Conservation (phyloP, 2,888 invertebrate genomes). For the Argynnis bischoffii region DNA sequence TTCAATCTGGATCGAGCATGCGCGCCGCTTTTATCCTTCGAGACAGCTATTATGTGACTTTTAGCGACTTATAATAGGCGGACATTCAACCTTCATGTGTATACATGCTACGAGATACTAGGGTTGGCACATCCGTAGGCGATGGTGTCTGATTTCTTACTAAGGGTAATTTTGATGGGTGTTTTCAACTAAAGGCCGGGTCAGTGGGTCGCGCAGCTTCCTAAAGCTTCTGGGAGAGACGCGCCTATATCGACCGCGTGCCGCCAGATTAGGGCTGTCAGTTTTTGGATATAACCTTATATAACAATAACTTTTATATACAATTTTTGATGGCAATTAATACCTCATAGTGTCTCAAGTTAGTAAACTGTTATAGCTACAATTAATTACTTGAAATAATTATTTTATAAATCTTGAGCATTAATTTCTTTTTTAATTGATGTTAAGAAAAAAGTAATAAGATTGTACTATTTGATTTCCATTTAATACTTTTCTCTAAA, state of each 20-base stretch:
- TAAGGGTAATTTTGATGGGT: slow-evolving; percentile 46
- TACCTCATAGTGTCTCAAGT: not conserved
- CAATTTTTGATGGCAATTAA: not conserved
- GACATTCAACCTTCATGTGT: slow-evolving; percentile 39
- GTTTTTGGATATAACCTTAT: slow-evolving; percentile 27
- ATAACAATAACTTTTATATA: not conserved
- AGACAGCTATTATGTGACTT: slow-evolving; percentile 44
- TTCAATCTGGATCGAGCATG: slow-evolving; percentile 51
- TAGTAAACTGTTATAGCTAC: too few relatives aligned
- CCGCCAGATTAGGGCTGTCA: slow-evolving; percentile 68
- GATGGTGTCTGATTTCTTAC: slow-evolving; percentile 32
- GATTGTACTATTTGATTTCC: slow-evolving; percentile 10
- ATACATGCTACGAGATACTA: slow-evolving; percentile 58
- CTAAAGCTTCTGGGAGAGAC: slow-evolving; percentile 71
- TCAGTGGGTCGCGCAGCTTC: slow-evolving; percentile 86
- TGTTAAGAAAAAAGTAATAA: too few relatives aligned
- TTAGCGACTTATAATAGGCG: slow-evolving; percentile 35
- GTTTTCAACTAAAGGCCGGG: slow-evolving; percentile 69
- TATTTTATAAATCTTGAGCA: too few relatives aligned
- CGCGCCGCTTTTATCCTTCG: slow-evolving; percentile 51
- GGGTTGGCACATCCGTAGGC: slow-evolving; percentile 51
- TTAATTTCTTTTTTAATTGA: too few relatives aligned
- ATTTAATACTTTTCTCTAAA: slow-evolving; percentile 2
- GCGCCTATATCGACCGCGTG: slow-evolving; percentile 80
- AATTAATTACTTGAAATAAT: too few relatives aligned